Base-by-base conservation (phyloP, 64 coral and sea anemone genomes). In the Montipora efflorescens region DNA sequence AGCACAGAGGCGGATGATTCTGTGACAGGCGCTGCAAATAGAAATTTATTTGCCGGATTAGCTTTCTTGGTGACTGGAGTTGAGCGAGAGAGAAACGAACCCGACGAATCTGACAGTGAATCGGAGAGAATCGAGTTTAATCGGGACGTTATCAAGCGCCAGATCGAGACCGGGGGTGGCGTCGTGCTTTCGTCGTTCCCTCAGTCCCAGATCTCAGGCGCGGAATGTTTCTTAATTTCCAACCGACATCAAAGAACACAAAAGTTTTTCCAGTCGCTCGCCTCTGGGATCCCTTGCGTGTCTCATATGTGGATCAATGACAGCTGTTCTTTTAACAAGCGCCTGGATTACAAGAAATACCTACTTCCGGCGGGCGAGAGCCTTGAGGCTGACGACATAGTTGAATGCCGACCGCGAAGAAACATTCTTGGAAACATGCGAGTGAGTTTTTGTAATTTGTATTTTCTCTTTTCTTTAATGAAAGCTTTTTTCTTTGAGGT, bases 261-360 rank as follows among this genome's bases (percentile, higher is more conserved):
- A 64, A 99, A 99, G 49, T 99, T 94, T 77, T 99, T 99, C 44
- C 92, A 96, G 48, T 96, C 94, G 36, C 79, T 99, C 9, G 98
- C 92, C 7, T 88, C 88, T 36, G 92, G 95, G 13, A 96, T 99
- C 15, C 98, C 98, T 8, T 96, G 92, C 61, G 83, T 99, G 5
- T 94, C 92, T 1, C 98, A 99, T 59, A 84, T 75, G 16, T 99
- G 94, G 92, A 89, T 99, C 1, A 76, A 96, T 68, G 98, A 99
- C 80, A 92, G 92, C n/a, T 92, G 81, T 59, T 44, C 66, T 2
- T 87, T 91, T 14, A 80, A 92, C 23, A 12, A 67, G 23, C 73
- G 91, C 48, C 73, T 91, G 51, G 92, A 91, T 77, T 84, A 90
- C 18, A 87, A 77, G 49, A 91, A 79, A 5, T 99, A 99, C 48